Base-by-base conservation (phyloP, 2,113 vertebrate species). In the Diadophis punctatus region DNA sequence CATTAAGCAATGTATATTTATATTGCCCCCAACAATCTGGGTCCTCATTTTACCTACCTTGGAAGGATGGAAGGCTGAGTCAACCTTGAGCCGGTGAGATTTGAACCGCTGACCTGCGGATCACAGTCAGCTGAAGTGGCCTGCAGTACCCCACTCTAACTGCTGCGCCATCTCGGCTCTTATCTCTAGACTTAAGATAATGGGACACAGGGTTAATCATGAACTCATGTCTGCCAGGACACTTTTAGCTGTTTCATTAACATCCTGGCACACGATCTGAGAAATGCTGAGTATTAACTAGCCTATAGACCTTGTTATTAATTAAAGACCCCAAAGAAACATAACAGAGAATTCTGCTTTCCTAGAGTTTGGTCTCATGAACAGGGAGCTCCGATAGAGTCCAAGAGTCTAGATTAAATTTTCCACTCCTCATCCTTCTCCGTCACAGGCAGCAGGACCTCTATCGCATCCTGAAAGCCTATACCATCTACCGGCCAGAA, bases 381-480 rank as follows among this genome's bases (percentile, higher is more conserved):
- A 14, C 14, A 0, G 16, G 18, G 49, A 2, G 27, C 16, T 49
- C 85, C n/a, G 0, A 2, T 68, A 8, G 51, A 23, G 51, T 12
- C 86, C 48, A 34, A 39, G 30, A 43, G 2, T 2, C 34, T 55
- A 51, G 4, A 16, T 56, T 22, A 46, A 27, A 12, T 5, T 30
- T n/a, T 25, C 39, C 30, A 2, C 8, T 22, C 49, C 3, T 92
- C 34, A 80, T 43, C 8, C 11, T 88, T 91, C 91, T 90, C n/a
- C 25, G 30, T 90, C 90, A 58, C 96, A 99, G 98, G 90, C 98
- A 99, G 95, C 98, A 99, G 96, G 98, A 99, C 95, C 97, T 99
- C 89, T 99, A 97, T 95, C 98, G 98, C 4, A 98, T 99, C 93
- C 97, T 99, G 94, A 99, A 99, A 95, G 98, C 98, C 84, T 99